These are phyloP conservation scores for Torymus tubicola DNA, from an alignment of 2,888 invertebrate species.

Conservation along the genomic window DNA sequence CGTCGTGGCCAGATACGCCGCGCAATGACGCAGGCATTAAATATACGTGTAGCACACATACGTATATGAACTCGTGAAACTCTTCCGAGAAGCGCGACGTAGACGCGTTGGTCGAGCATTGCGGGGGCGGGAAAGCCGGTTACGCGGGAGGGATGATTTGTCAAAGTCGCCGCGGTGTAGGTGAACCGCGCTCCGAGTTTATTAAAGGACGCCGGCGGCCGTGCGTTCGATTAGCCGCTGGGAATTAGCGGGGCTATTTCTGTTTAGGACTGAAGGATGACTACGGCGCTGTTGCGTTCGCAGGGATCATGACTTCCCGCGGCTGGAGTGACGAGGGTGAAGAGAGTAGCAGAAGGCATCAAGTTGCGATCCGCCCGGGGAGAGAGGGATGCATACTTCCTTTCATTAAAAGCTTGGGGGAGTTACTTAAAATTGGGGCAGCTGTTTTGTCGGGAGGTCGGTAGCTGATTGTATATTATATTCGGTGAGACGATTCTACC, in stretches of 20 bases:
- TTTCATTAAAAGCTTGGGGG: conserved; percentile 20
- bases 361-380: conserved; percentile 11
- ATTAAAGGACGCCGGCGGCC: background rate
- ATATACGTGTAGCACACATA: too few relatives aligned
- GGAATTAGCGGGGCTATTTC: background rate
- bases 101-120: too few relatives aligned
- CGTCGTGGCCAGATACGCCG: too few relatives aligned
- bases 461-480: too few relatives aligned
- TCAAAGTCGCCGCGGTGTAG: conserved; percentile 19
- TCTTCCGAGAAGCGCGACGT: too few relatives aligned
- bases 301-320: too few relatives aligned
- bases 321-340: too few relatives aligned
- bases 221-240: conserved; percentile 23
- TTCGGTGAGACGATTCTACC: too few relatives aligned
- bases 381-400: background rate
- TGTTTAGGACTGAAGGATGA: background rate
- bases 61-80: too few relatives aligned
- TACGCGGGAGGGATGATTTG: conserved; percentile 5
- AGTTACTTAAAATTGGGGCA: background rate
- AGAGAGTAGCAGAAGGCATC: background rate
- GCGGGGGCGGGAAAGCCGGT: background rate
- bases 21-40: too few relatives aligned
- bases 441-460: too few relatives aligned
- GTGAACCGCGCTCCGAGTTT: background rate
- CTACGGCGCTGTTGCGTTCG: too few relatives aligned